Percentiles rank a stretch among this genome's conserved stretches.
These are phyloP conservation scores for Geotrypetes seraphini DNA, from an alignment of 2,797 vertebrate genomes.

Conservation along the genomic window DNA sequence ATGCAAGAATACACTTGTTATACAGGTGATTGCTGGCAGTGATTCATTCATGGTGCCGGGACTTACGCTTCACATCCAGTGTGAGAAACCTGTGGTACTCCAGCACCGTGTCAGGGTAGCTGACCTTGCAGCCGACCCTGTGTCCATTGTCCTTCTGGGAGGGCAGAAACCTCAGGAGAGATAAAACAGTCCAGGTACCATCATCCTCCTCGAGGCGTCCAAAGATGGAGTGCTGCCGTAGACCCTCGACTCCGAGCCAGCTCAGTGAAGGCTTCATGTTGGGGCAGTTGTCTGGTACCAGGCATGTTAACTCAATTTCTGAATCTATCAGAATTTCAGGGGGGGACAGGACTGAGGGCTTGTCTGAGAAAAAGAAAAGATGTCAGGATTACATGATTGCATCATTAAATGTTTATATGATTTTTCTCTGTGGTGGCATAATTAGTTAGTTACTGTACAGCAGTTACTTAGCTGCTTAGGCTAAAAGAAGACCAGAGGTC, in stretches of 20 bases:
- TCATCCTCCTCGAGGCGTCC: slow-evolving; percentile 63
- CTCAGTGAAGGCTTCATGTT: slow-evolving; percentile 74
- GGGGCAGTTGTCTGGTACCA: slow-evolving; percentile 80
- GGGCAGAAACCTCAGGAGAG: slow-evolving; percentile 71
- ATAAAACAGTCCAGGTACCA: slow-evolving; percentile 71
- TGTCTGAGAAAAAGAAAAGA: slow-evolving; percentile 41
- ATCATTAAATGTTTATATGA: no score
- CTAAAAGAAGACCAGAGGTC: no score
- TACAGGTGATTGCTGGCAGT: no score
- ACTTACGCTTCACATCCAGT: slow-evolving; percentile 81
- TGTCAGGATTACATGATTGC: no score
- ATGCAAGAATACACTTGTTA: no score
- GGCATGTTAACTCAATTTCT: slow-evolving; percentile 72
- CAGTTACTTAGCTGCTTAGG: no score
- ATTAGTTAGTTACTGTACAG: no score
- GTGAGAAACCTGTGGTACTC: slow-evolving; percentile 69
- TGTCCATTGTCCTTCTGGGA: slow-evolving; percentile 73
- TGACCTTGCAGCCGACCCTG: slow-evolving; percentile 75
- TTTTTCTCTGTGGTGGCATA: no score
- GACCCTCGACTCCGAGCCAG: slow-evolving; percentile 75
- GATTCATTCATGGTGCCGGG: no score
- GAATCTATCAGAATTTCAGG: slow-evolving; percentile 72
- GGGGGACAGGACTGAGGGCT: slow-evolving; percentile 74
- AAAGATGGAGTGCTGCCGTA: slow-evolving; percentile 65
- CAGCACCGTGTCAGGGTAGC: slow-evolving; percentile 68